Percentiles rank a stretch among this genome's conserved stretches.
phyloP scores from a whole-genome alignment of 1,140 invertebrate genomes.

The Euura lappo region DNA sequence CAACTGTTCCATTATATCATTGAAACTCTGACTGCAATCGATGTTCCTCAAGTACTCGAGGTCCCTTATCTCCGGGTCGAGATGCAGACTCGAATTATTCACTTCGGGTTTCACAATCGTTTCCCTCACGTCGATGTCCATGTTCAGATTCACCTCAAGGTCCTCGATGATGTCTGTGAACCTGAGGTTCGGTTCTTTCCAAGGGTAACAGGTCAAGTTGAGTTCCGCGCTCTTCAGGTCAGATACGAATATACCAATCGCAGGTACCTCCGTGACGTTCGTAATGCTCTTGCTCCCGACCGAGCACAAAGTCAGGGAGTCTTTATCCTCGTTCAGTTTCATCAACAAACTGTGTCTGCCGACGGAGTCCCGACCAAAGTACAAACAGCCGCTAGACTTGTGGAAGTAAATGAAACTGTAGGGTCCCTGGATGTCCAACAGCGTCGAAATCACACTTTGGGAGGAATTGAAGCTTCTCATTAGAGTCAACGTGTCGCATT shows the following conservation, averaged over 20 bases:
- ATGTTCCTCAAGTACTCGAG: constrained; percentile 54
- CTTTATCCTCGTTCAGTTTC: constrained; percentile 55
- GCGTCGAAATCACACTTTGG: constrained; percentile 53
- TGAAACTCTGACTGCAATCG: constrained; percentile 51
- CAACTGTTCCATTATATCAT: constrained; percentile 56
- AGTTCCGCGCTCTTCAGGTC: constrained; percentile 60
- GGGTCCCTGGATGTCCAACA: constrained; percentile 76
- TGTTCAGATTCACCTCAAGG: constrained; percentile 49
- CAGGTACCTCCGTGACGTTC: constrained; percentile 74
- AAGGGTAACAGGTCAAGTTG: constrained; percentile 53
- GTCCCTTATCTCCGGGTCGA: constrained; percentile 51
- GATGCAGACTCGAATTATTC: constrained; percentile 32
- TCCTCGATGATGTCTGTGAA: constrained; percentile 45
- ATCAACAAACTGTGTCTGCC: constrained; percentile 85
- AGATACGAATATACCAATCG: constrained; percentile 71
- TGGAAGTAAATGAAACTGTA: constrained; percentile 85
- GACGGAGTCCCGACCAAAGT: constrained; percentile 86
- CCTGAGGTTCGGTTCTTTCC: constrained; percentile 46
- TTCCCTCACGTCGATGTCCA: constrained; percentile 42
- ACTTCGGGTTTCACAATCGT: constrained; percentile 39
- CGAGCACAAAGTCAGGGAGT: constrained; percentile 64
- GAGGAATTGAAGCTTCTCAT: constrained; percentile 46
- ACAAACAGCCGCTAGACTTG: constrained; percentile 66
- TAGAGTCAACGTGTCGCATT: constrained; percentile 56
- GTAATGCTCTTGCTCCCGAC: constrained; percentile 64